These are phyloP conservation scores for Drosophila pseudotakahashii DNA, from an alignment of 2,888 invertebrate species.

Conservation along the genomic window DNA sequence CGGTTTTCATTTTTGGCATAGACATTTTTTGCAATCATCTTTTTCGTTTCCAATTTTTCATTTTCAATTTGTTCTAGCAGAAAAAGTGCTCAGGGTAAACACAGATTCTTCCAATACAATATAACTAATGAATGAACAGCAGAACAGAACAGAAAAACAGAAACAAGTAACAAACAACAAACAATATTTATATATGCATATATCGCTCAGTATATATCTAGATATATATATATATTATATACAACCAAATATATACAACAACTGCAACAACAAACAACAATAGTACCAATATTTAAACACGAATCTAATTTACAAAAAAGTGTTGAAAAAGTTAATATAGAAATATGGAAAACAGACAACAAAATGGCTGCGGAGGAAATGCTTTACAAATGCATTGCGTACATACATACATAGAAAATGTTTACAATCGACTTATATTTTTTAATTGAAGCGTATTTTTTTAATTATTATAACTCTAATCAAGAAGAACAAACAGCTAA, in stretches of 20 bases:
- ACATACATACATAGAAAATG: conserved; percentile 42
- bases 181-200: conserved; percentile 68
- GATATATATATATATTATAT: conserved; percentile 40
- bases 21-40: conserved; percentile 16
- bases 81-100: conserved; percentile 85
- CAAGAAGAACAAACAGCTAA: conserved; percentile 30
- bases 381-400: conserved; percentile 30
- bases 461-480: conserved; percentile 39
- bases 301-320: conserved; percentile 47
- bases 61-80: conserved; percentile 61
- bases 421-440: conserved; percentile 54
- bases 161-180: conserved; percentile 50
- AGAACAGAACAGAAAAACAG: conserved; percentile 36
- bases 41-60: conserved; percentile 39
- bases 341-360: conserved; percentile 38
- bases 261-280: conserved; percentile 60
- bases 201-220: conserved; percentile 35
- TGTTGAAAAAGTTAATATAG: conserved; percentile 48
- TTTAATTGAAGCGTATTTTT: conserved; percentile 71
- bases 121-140: conserved; percentile 54
- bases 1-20: conserved; percentile 56
- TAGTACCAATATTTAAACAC: conserved; percentile 67
- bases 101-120: conserved; percentile 84
- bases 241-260: conserved; percentile 44
- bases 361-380: conserved; percentile 34